These are phyloP conservation scores for Apolygus lucorum DNA, from an alignment of 1,140 invertebrate genomes.

Conservation along the genomic window DNA sequence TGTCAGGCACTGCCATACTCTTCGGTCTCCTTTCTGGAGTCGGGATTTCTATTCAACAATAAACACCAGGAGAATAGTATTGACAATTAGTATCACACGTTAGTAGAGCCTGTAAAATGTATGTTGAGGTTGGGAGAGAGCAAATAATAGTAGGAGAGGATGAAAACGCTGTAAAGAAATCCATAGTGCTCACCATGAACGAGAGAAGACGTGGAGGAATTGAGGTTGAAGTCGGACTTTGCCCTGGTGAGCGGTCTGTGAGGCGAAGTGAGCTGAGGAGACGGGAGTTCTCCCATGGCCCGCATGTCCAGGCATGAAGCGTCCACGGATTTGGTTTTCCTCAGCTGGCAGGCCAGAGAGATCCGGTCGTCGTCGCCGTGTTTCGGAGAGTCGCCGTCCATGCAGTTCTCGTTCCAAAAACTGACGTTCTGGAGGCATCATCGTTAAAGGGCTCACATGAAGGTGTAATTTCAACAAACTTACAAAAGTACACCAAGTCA, in stretches of 20 bases:
- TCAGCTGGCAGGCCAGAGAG: conserved; percentile 58
- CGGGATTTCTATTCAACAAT: conserved; percentile 30
- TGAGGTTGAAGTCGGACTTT: conserved; percentile 77
- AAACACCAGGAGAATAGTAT: too few species aligned
- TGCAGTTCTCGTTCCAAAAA: conserved; percentile 65
- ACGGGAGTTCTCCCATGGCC: conserved; percentile 51
- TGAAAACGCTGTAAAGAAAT: too few species aligned
- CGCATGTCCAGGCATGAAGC: conserved; percentile 74
- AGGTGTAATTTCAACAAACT: too few species aligned
- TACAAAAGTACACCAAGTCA: not conserved
- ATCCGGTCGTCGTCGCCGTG: conserved; percentile 46
- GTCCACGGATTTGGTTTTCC: conserved; percentile 81
- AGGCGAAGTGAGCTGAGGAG: conserved; percentile 32
- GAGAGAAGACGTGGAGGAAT: conserved; percentile 48
- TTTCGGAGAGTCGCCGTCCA: conserved; percentile 53
- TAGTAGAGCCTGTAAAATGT: too few species aligned
- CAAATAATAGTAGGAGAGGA: too few species aligned
- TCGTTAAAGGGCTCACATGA: too few species aligned
- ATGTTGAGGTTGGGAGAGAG: too few species aligned
- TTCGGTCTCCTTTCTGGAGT: conserved; percentile 55
- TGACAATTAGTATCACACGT: too few species aligned
- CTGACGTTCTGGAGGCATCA: conserved; percentile 52
- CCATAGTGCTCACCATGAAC: not conserved
- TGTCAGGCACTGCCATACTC: conserved; percentile 56
- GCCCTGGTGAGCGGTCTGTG: conserved; percentile 54